Evolutionary conservation across 2,797 vertebrate species (phyloP).

Genomic region (Siniperca scherzeri): DNA sequence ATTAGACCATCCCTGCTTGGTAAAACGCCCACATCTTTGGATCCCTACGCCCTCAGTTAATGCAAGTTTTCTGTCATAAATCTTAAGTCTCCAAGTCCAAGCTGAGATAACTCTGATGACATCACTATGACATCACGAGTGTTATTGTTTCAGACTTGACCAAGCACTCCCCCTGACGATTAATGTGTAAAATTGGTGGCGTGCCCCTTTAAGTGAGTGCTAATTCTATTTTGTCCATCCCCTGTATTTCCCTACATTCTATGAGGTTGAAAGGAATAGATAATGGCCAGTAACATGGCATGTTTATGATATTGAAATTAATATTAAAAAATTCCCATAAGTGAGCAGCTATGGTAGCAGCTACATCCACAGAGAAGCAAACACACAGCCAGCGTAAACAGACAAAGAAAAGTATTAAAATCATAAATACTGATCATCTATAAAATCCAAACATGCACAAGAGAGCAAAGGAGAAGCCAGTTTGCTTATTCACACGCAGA

Average conservation of each 20-base stretch:
- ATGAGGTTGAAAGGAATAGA: background rate
- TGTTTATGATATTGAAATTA: background rate
- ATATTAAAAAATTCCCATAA: background rate
- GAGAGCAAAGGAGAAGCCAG: conserved; percentile 17
- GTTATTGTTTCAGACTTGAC: background rate
- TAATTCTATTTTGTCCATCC: background rate
- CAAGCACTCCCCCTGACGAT: background rate
- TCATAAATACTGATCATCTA: conserved; percentile 39
- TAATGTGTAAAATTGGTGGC: background rate
- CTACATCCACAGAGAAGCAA: background rate
- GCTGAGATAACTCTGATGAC: conserved; percentile 1
- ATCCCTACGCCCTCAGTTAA: background rate
- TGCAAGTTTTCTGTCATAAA: background rate
- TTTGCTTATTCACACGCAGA: conserved; percentile 31
- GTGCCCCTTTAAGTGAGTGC: background rate
- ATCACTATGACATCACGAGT: conserved; percentile 20
- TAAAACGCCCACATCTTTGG: background rate
- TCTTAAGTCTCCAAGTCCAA: background rate
- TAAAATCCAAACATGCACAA: conserved; percentile 40
- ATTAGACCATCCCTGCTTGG: background rate
- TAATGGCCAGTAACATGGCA: background rate
- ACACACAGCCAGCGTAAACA: background rate
- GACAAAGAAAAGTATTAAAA: conserved; percentile 33
- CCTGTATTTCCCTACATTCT: background rate
- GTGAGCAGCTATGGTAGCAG: background rate